Conservation (phyloP, 2,888 invertebrate genomes). For the Leptinotarsa haldemani region DNA sequence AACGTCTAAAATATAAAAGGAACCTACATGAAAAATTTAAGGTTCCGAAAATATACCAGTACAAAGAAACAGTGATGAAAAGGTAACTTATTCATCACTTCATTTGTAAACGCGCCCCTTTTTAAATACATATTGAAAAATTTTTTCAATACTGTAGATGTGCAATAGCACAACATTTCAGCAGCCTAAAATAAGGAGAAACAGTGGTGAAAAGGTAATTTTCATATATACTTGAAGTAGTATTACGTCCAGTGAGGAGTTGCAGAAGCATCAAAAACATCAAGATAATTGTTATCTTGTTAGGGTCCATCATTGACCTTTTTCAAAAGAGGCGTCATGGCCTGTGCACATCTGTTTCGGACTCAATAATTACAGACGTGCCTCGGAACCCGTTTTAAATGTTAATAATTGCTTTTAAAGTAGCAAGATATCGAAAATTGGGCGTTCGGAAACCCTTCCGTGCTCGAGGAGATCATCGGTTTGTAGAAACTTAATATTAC, state of each 20-base stretch:
- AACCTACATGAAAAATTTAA: too few relatives aligned
- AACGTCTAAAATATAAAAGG: too few relatives aligned
- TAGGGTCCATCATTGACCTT: slow-evolving; percentile 19
- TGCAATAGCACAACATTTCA: too few relatives aligned
- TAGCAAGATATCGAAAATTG: slow-evolving; percentile 32
- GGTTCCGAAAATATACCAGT: too few relatives aligned
- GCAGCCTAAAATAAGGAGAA: too few relatives aligned
- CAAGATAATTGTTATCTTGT: slow-evolving; percentile 12
- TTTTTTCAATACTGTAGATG: too few relatives aligned
- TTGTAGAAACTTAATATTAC: neutral
- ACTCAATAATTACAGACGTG: slow-evolving; percentile 30
- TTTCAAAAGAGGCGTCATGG: slow-evolving; percentile 12
- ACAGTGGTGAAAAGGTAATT: too few relatives aligned
- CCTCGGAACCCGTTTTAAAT: slow-evolving; percentile 22
- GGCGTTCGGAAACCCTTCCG: slow-evolving; percentile 23
- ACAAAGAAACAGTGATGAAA: too few relatives aligned
- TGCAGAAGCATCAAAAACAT: slow-evolving; percentile 5
- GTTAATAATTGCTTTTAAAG: slow-evolving; percentile 32
- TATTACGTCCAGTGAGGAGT: neutral
- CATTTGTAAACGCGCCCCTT: too few relatives aligned
- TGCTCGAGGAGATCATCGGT: slow-evolving; percentile 12
- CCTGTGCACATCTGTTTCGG: slow-evolving; percentile 31
- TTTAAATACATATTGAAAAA: too few relatives aligned
- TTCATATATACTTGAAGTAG: too few relatives aligned
- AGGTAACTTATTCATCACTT: too few relatives aligned